phyloP scores from a whole-genome alignment of 2,888 invertebrate genomes.

The Scotopteryx bipunctaria region DNA sequence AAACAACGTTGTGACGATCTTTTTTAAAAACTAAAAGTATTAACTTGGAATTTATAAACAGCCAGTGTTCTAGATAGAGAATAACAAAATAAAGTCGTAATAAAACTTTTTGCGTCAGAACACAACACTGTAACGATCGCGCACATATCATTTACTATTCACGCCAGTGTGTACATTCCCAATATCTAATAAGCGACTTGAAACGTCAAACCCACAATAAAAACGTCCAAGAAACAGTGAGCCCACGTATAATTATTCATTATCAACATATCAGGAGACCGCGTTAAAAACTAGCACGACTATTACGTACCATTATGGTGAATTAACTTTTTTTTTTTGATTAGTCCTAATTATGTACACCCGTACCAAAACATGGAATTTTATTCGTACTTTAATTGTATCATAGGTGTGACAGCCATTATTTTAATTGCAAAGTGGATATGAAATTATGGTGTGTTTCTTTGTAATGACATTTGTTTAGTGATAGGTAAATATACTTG shows the following conservation, averaged over 20 bases:
- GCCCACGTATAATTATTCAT: slow-evolving; percentile 48
- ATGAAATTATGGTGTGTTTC: slow-evolving; percentile 70
- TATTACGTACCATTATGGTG: slow-evolving; percentile 53
- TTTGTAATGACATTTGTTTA: slow-evolving; percentile 52
- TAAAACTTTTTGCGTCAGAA: neutral
- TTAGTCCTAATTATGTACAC: slow-evolving; percentile 57
- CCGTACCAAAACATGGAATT: slow-evolving; percentile 62
- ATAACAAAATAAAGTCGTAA: too few species aligned
- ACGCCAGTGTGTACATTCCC: slow-evolving; percentile 32
- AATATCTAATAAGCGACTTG: slow-evolving; percentile 34
- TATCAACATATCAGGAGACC: slow-evolving; percentile 55
- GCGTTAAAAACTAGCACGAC: slow-evolving; percentile 40
- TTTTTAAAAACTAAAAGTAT: too few species aligned
- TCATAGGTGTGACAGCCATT: slow-evolving; percentile 81
- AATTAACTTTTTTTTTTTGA: slow-evolving; percentile 60
- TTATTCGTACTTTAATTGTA: slow-evolving; percentile 76
- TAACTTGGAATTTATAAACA: too few species aligned
- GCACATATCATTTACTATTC: slow-evolving; percentile 31
- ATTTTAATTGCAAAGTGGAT: slow-evolving; percentile 78
- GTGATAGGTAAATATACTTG: slow-evolving; percentile 31
- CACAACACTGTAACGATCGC: neutral
- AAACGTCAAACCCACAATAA: slow-evolving; percentile 40
- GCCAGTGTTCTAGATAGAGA: too few species aligned
- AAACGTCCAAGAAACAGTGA: slow-evolving; percentile 36
- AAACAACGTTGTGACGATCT: too few species aligned